Evolutionary conservation across 2,888 invertebrate species (phyloP), one percentile per base, ranked within the genome.

Genomic region (Myopa tessellatipennis): DNA sequence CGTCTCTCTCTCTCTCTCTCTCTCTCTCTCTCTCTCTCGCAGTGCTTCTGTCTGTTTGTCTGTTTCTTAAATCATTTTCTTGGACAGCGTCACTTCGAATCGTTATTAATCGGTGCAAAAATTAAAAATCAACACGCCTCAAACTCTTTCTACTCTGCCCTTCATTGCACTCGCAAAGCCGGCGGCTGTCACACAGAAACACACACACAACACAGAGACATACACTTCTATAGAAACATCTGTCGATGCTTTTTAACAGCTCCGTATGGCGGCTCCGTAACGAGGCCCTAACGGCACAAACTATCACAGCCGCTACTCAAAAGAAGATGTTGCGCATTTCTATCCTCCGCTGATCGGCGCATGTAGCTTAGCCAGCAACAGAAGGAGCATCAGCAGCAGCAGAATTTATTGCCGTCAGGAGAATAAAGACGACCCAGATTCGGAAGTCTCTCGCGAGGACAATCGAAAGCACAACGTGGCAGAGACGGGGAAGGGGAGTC

Each of bases 351-450:
- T 10, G 63, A 26, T 36, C 18, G 4, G 3, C 14, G 34, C 65
- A 7, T 70, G 70, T 34, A 6, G 70, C 69, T 26, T 52, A 52
- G 45, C 8, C 55, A 26, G 36, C 63, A 63, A 18, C 26, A 63
- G 63, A 14, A 26, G 36, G 12, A 63, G 63, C 18, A 36, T 10
- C 65, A 16, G 38, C 34, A 65, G 69, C 52, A 18, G 38, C 60
- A 61, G 73, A 61, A 73, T 73, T 73, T 73, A 73, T 73, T 61
- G 73, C 73, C 61, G 61, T 18, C 60, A 45, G 73, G 72, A 72
- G 72, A 38, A 60, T n/a, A 61, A 40, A 40, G 26, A 45, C 36
- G 38, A 14, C 65, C 14, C 55, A 55, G 55, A 55, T n/a, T 55
- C 12, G 67, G 8, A 10, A 40, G n/a, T n/a, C 4, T 12, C 36